Percentiles rank a stretch among this genome's conserved stretches.
Conservation (phyloP, 2,113 vertebrate genomes). For the Progne subis region DNA sequence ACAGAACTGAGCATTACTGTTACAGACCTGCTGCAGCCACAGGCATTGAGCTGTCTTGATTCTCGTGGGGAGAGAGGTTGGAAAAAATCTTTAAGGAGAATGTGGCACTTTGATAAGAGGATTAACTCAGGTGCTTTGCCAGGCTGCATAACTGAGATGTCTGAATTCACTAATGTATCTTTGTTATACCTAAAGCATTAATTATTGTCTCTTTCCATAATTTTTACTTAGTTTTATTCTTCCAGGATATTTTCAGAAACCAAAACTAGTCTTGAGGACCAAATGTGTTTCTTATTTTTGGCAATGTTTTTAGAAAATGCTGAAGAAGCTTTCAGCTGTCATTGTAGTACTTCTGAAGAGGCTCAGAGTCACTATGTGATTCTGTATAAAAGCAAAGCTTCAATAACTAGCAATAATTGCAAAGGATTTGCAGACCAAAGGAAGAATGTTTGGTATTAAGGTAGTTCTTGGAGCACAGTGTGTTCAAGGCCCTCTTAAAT, state of each 20-base stretch:
- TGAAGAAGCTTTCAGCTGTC: conserved; percentile 25
- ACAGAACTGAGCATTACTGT: background rate
- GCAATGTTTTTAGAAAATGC: background rate
- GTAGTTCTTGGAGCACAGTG: conserved; percentile 48
- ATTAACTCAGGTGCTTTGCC: conserved; percentile 16
- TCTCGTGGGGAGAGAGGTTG: background rate
- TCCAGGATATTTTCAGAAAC: conserved; percentile 17
- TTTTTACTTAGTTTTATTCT: background rate
- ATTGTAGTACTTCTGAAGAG: background rate
- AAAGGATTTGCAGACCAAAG: conserved; percentile 63
- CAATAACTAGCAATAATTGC: conserved; percentile 63
- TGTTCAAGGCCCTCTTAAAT: conserved; percentile 50
- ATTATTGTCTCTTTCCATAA: background rate
- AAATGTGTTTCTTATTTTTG: conserved; percentile 45
- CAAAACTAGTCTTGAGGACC: conserved; percentile 55
- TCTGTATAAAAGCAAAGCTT: conserved; percentile 23
- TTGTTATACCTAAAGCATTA: background rate
- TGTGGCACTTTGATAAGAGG: background rate
- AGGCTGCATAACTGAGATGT: background rate
- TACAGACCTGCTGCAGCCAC: background rate
- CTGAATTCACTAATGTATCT: background rate
- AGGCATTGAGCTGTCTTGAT: background rate
- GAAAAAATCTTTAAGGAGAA: background rate
- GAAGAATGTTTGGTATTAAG: conserved; percentile 37
- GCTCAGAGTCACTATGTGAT: conserved; percentile 56